Evolutionary conservation across 1,140 invertebrate genomes (phyloP), one percentile per base, ranked within the genome.

Genomic region (Pseudomyrmex dendroicus): DNA sequence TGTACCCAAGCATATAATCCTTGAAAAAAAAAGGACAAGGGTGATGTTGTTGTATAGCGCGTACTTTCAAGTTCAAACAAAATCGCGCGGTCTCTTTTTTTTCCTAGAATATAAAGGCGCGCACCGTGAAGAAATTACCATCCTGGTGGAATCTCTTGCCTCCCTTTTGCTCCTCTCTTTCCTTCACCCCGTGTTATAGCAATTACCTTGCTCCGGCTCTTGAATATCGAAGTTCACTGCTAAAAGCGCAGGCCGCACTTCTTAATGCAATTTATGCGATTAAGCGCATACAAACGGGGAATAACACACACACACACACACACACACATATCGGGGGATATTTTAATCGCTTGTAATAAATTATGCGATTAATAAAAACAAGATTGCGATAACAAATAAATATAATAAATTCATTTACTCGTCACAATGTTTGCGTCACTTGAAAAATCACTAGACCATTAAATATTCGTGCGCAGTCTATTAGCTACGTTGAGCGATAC

Each of bases 181-280:
- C 5, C 35, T 35, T 35, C 5, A 35, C 5, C 35, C 35, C 35
- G 35, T 35, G 5, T 35, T 35, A 35, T 35, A 35, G 35, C 35
- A 35, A 35, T 35, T 35, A 35, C 20, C 68, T 57, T 57, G 59
- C 44, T 48, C 52, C 74, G 44, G 12, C 44, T 20, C 66, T 80
- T 72, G 76, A 80, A 80, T 80, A 70, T 59, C 76, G 76, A 72
- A 80, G 76, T 80, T 80, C 76, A 80, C 54, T 80, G 76, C 20
- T 80, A 80, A 72, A 80, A 72, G 76, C 76, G 46, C 76, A 46
- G 13, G 63, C 74, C 13, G 17, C 52, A 13, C 46, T 70, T 78
- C 70, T 78, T 78, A 78, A 78, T 17, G 48, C 61, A 66, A 77
- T 77, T 77, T 56, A 56, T 54, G 20, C 66, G 66, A 80, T 59